Conservation (phyloP, 2,797 vertebrate species). For the Rhinatrema bivittatum region DNA sequence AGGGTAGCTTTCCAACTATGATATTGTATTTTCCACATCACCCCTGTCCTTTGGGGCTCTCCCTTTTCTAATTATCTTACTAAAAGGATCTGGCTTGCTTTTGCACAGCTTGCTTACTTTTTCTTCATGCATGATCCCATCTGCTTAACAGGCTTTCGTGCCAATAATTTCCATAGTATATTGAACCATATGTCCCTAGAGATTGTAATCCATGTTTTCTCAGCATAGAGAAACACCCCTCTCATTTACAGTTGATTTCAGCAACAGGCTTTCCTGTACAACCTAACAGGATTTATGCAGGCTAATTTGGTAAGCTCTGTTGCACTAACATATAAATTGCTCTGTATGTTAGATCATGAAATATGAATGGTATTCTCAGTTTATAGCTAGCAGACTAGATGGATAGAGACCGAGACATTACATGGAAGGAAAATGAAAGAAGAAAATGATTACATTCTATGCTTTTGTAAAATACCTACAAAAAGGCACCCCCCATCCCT, state of each 20-base stretch:
- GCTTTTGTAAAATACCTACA: no score
- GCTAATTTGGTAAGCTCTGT: constrained; percentile 1
- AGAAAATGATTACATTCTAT: no score
- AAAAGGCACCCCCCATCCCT: no score
- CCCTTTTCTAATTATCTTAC: constrained; percentile 45
- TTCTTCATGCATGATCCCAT: constrained; percentile 41
- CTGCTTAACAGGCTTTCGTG: constrained; percentile 47
- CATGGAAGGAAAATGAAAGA: no score
- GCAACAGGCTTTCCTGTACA: constrained; percentile 28
- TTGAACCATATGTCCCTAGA: constrained; percentile 27
- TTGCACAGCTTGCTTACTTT: constrained; percentile 36
- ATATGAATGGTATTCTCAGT: no score
- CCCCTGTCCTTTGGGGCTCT: constrained; percentile 22
- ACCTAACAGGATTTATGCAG: constrained; percentile 4
- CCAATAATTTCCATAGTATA: constrained; percentile 20
- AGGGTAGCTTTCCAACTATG: constrained; percentile 20
- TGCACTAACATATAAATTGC: constrained; percentile 13
- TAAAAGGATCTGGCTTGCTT: constrained; percentile 33
- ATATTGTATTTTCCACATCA: constrained; percentile 26
- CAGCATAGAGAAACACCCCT: constrained; percentile 31
- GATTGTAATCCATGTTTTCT: constrained; percentile 26
- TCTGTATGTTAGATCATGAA: no score
- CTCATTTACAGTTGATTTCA: constrained; percentile 34
- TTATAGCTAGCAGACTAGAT: no score
- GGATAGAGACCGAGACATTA: no score